phyloP scores from a whole-genome alignment of 2,797 vertebrate genomes.

The Cichlasoma orientale region DNA sequence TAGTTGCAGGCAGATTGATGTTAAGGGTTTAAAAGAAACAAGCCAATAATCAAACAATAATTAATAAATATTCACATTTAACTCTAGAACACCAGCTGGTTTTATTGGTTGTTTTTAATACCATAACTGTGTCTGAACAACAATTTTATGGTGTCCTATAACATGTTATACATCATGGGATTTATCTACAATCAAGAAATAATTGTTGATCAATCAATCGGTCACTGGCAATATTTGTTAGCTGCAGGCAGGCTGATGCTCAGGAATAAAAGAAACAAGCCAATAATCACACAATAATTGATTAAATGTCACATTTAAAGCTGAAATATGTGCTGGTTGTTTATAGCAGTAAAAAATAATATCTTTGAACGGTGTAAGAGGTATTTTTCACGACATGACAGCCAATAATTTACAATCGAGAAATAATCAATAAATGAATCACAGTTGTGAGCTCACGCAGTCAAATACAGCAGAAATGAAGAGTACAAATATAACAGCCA shows the following conservation, averaged over 20 bases:
- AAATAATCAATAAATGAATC: background rate
- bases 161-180: background rate
- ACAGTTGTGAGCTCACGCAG: background rate
- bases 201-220: background rate
- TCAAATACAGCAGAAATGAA: background rate
- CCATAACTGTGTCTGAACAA: too few relatives aligned
- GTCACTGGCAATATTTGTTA: background rate
- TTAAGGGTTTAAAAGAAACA: background rate
- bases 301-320: too few relatives aligned
- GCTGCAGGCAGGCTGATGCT: too few relatives aligned
- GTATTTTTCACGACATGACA: background rate
- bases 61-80: background rate
- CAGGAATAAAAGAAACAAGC: too few relatives aligned
- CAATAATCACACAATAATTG: rapidly evolving
- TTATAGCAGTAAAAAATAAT: background rate
- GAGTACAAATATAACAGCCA: background rate
- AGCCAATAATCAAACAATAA: background rate
- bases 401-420: background rate
- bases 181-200: background rate
- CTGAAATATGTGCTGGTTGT: background rate
- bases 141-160: rapidly evolving
- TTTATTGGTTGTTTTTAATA: background rate
- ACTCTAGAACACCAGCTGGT: background rate
- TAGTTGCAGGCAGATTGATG: background rate
- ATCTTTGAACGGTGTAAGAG: background rate